Percentiles rank a stretch among this genome's conserved stretches.
Evolutionary conservation across 1,140 invertebrate genomes (phyloP).

Genomic region (Ylistrum balloti): DNA sequence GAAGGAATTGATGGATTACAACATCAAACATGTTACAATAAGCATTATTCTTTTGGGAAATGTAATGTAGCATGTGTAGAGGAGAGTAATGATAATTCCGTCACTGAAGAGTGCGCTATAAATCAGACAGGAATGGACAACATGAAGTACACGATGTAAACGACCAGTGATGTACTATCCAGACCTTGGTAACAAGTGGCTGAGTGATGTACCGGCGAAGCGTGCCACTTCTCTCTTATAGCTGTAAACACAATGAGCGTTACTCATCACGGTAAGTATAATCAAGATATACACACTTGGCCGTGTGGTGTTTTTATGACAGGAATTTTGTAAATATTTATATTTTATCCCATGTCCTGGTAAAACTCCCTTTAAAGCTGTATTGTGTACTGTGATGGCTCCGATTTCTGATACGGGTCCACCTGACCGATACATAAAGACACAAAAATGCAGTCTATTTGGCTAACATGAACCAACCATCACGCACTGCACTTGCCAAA

Average conservation of each 20-base stretch:
- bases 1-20: too few relatives aligned
- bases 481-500: not conserved
- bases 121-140: not conserved
- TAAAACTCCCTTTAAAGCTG: not conserved
- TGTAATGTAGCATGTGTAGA: not conserved
- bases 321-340: slow-evolving; percentile 10
- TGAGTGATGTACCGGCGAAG: slow-evolving; percentile 2
- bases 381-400: not conserved
- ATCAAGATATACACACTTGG: not conserved
- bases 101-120: not conserved
- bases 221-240: not conserved
- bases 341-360: not conserved
- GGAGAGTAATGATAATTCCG: not conserved
- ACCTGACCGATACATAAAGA: not conserved
- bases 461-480: not conserved
- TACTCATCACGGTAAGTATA: not conserved
- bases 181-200: not conserved
- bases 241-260: slow-evolving; percentile 26
- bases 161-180: not conserved
- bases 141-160: not conserved
- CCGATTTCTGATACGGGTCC: not conserved
- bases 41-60: too few relatives aligned
- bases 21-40: too few relatives aligned
- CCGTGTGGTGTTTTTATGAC: slow-evolving; percentile 25
- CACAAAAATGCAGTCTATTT: not conserved